Percentiles rank a stretch among this genome's conserved stretches.
Conservation (phyloP, 2,888 invertebrate species). For the Hirudinaria manillensis region DNA sequence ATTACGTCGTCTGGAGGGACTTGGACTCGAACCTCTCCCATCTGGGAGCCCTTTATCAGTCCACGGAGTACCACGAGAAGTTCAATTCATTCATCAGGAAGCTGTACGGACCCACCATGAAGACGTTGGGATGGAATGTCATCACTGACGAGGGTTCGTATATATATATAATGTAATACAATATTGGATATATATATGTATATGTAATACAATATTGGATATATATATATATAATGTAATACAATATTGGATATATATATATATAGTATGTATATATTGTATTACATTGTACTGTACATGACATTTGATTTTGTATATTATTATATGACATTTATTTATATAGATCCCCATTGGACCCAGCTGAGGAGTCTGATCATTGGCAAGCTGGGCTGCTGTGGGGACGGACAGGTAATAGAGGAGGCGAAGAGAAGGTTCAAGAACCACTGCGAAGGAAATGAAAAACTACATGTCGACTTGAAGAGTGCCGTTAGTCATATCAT, state of each 20-base stretch:
- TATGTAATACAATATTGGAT: not conserved
- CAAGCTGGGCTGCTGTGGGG: constrained; percentile 74
- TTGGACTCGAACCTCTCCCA: constrained; percentile 65
- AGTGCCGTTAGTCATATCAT: constrained; percentile 65
- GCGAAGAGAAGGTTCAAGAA: constrained; percentile 67
- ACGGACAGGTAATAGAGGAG: constrained; percentile 69
- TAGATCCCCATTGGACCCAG: constrained; percentile 73
- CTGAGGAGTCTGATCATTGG: constrained; percentile 77
- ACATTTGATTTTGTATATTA: too few species aligned
- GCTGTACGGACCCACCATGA: constrained; percentile 68
- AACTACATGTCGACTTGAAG: constrained; percentile 77
- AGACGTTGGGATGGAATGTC: constrained; percentile 77
- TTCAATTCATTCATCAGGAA: constrained; percentile 71
- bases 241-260: not conserved
- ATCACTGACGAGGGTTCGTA: constrained; percentile 67
- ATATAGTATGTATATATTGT: not conserved
- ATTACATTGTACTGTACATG: too few species aligned
- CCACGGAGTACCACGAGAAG: constrained; percentile 69
- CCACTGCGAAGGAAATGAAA: constrained; percentile 57
- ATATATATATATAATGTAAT: not conserved
- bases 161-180: not conserved
- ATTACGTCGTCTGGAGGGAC: constrained; percentile 84
- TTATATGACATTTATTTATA: too few species aligned
- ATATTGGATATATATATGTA: not conserved
- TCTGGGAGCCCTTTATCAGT: constrained; percentile 69